phyloP scores from a whole-genome alignment of 2,113 vertebrate genomes.

The Callaeas wilsoni region DNA sequence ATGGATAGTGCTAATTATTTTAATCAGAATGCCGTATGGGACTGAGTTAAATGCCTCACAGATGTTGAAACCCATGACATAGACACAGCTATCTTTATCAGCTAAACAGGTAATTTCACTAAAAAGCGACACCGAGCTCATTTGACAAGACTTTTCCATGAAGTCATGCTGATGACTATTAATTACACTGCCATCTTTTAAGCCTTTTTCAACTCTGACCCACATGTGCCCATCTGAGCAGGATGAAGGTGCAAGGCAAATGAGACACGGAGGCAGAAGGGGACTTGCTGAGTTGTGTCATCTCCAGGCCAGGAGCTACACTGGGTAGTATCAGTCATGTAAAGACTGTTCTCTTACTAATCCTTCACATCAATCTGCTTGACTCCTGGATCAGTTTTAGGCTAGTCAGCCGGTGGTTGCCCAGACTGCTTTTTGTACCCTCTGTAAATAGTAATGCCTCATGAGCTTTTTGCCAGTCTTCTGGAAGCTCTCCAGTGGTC shows the following conservation, averaged over 20 bases:
- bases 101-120: slow-evolving; percentile 22
- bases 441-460: not conserved
- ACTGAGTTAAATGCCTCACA: slow-evolving; percentile 23
- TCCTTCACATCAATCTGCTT: not conserved
- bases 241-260: not conserved
- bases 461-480: not conserved
- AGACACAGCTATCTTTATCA: slow-evolving; percentile 23
- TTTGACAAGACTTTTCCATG: slow-evolving; percentile 10
- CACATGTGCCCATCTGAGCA: not conserved
- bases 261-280: not conserved
- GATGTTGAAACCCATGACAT: not conserved
- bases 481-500: not conserved
- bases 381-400: not conserved
- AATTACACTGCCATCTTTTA: not conserved
- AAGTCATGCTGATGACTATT: not conserved
- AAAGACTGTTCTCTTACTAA: not conserved
- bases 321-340: not conserved
- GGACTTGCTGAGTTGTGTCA: not conserved
- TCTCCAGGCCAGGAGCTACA: not conserved
- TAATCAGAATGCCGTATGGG: not conserved
- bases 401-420: not conserved
- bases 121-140: not conserved
- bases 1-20: slow-evolving; percentile 38
- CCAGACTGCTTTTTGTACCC: not conserved
- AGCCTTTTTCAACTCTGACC: slow-evolving; percentile 12